Base-by-base conservation (phyloP, 2,888 invertebrate genomes). In the Punctoribates punctum region DNA sequence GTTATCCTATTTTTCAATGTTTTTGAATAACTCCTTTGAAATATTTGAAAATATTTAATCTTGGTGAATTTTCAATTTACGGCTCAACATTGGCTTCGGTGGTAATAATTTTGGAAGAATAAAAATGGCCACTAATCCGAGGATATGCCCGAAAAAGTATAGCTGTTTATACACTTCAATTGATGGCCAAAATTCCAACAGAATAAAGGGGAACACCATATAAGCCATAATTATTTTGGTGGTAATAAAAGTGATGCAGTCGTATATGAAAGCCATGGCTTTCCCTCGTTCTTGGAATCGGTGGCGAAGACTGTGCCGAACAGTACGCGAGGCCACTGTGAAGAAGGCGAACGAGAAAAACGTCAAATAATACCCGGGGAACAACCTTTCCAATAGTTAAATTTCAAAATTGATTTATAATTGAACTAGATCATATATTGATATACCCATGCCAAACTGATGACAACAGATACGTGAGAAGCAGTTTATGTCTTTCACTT, bases 341-440 rank as follows among this genome's bases (percentile, higher is more conserved):
- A 94, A 91, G 20, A 96, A 82, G 2, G 94, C 95, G 20, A 93
- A 96, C 25, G 90, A 90, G 79, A 92, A 88, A 86, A 98, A 98
- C 6, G 96, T 95, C 81, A 97, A 85, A 83, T 91, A 92, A 84
- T 92, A 92, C 74, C 94, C 97, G 15, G 94, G 93, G 85, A 94
- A 91, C 85, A 94, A 94, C 42, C 42, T 42, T 9, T 9, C 11
- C n/a, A n/a, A n/a, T n/a, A n/a, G n/a, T n/a, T n/a, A n/a, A n/a
- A n/a, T n/a, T n/a, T n/a, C n/a, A n/a, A n/a, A n/a, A n/a, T n/a
- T n/a, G n/a, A n/a, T n/a, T n/a, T n/a, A n/a, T 23, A 3, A 34
- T 34, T 34, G 4, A 8, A 34, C 8, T 34, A 6, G 8, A 6
- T 4, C 4, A 34, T 6, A 34, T 4, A 42, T 11, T 34, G 34